Conservation (phyloP, 37 sponge, comb jelly and placozoan species). For the Beroe ovata region DNA sequence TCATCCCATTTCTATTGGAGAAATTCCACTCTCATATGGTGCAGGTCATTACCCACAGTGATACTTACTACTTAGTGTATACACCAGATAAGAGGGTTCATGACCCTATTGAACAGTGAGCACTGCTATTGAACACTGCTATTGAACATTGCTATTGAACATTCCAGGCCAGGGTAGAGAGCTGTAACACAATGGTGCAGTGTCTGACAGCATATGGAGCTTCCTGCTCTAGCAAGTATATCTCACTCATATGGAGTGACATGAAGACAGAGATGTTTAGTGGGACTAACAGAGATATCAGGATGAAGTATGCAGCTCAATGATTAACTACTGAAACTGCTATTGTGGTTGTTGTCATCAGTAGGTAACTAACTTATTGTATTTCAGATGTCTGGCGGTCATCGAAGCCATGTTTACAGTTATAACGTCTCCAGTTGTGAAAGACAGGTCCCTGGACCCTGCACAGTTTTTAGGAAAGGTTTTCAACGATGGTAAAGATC, state of each 20-base stretch:
- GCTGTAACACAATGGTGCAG: constrained; percentile 17
- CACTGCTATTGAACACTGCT: too few relatives aligned
- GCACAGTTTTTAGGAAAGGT: background rate
- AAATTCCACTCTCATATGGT: constrained; percentile 1
- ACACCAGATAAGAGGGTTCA: too few relatives aligned
- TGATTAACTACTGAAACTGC: too few relatives aligned
- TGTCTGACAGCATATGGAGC: constrained; percentile 16
- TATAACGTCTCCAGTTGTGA: constrained; percentile 27
- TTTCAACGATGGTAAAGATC: constrained; percentile 13
- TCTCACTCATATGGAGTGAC: constrained; percentile 18
- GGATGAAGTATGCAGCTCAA: too few relatives aligned
- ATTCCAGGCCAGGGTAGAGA: constrained; percentile 29
- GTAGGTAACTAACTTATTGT: too few relatives aligned
- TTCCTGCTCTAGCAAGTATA: background rate
- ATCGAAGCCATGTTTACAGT: constrained; percentile 4
- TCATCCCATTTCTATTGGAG: constrained; percentile 11
- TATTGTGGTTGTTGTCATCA: too few relatives aligned
- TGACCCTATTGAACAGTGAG: too few relatives aligned
- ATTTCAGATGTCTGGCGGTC: constrained; percentile 29
- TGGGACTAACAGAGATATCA: constrained; percentile 7
- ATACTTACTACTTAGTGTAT: too few relatives aligned
- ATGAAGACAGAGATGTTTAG: constrained; percentile 43
- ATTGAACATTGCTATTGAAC: too few relatives aligned
- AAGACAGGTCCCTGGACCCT: constrained; percentile 30
- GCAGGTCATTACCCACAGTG: too few relatives aligned